phyloP scores from a whole-genome alignment of 2,797 vertebrate genomes.

The Enteromius afrohamiltoni region DNA sequence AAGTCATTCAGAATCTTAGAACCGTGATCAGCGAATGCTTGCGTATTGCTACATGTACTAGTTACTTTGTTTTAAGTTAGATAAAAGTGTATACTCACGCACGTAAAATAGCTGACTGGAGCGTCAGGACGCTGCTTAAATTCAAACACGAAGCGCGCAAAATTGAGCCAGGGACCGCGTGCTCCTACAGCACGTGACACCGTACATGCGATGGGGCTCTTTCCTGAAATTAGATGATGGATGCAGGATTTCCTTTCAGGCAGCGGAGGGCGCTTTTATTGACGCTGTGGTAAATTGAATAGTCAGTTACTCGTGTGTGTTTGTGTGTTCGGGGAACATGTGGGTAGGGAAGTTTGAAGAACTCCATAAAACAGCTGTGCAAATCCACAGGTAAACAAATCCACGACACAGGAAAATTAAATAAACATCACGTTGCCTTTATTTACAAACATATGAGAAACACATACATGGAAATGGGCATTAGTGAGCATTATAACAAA shows the following conservation, averaged over 20 bases:
- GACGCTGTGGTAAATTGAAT: background rate
- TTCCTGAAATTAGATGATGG: background rate
- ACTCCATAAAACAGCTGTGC: background rate
- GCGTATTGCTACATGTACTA: background rate
- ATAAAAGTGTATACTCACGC: background rate
- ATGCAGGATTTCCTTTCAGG: background rate
- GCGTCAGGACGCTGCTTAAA: background rate
- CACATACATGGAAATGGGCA: constrained; percentile 2
- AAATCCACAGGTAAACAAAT: background rate
- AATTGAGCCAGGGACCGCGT: background rate
- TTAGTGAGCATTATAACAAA: background rate
- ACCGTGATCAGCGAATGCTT: too few relatives aligned
- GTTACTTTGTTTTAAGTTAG: background rate
- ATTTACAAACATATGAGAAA: constrained; percentile 9
- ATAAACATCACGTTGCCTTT: constrained; percentile 17
- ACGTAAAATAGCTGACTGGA: background rate
- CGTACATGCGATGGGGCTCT: background rate
- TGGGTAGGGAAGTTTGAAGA: background rate
- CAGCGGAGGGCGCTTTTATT: background rate
- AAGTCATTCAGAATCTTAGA: background rate
- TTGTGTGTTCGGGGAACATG: background rate
- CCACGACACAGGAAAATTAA: constrained; percentile 6
- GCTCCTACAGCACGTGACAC: background rate
- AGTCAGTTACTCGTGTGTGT: background rate
- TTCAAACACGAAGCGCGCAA: constrained; percentile 7